Evolutionary conservation across 2,797 vertebrate genomes (phyloP).

Genomic region (Otolemur crassicaudatus): DNA sequence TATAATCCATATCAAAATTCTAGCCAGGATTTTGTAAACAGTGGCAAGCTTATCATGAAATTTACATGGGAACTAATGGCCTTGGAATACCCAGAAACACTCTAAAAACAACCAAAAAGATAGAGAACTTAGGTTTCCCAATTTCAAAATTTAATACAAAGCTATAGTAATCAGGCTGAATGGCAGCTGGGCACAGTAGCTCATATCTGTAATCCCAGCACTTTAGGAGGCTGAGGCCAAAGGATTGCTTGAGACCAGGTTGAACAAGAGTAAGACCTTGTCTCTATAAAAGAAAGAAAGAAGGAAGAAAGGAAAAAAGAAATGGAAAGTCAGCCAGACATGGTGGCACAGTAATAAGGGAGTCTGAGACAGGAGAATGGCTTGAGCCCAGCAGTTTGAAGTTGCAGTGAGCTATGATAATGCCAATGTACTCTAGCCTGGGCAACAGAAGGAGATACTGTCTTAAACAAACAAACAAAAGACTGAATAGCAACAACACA

Average conservation of each 20-base stretch:
- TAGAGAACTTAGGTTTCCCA: neutral
- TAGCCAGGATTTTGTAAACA: neutral
- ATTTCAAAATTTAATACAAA: conserved; percentile 5
- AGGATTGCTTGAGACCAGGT: neutral
- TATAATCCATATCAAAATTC: neutral
- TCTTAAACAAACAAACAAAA: neutral
- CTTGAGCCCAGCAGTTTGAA: neutral
- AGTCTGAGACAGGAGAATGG: neutral
- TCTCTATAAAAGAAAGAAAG: neutral
- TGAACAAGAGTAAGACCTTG: neutral
- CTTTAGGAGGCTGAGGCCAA: neutral
- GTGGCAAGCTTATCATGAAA: neutral
- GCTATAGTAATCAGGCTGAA: neutral
- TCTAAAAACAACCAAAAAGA: neutral
- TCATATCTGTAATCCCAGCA: neutral
- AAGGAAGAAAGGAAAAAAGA: too few species aligned
- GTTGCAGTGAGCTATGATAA: neutral
- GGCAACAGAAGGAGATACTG: too few species aligned
- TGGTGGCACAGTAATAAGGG: neutral
- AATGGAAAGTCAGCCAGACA: neutral
- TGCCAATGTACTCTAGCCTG: neutral
- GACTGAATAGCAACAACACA: neutral
- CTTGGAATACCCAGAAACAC: neutral
- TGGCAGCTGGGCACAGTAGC: neutral
- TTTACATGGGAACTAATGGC: neutral